Evolutionary conservation across 1,140 invertebrate species (phyloP).

Genomic region (Rhysida immarginata): DNA sequence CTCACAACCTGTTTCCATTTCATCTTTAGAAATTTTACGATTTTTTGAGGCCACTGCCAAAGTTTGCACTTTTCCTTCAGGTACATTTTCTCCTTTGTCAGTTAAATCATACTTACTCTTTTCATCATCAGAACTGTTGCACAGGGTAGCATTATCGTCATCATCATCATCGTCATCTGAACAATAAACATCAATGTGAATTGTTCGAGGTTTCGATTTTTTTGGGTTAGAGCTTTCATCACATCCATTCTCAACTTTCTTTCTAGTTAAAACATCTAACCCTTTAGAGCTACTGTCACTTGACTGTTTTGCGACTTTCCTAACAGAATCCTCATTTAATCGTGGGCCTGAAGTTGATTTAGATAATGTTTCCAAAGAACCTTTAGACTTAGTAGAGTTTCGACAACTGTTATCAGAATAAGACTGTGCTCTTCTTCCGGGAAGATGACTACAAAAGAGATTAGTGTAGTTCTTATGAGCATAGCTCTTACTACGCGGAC

Average conservation of each 20-base stretch:
- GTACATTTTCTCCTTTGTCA: neutral
- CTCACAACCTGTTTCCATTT: neutral
- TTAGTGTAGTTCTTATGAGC: conserved; percentile 20
- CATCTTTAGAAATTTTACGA: neutral
- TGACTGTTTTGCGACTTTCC: neutral
- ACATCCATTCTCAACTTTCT: neutral
- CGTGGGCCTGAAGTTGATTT: neutral
- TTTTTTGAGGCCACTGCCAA: no score
- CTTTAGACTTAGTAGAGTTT: neutral
- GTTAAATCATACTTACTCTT: conserved; percentile 11
- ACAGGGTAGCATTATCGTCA: neutral
- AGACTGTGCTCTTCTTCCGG: conserved; percentile 19
- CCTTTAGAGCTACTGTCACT: conserved; percentile 9
- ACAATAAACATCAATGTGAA: conserved; percentile 61
- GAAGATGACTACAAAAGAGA: conserved; percentile 31
- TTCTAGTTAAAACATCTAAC: conserved; percentile 12
- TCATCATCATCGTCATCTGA: conserved; percentile 7
- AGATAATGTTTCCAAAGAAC: neutral
- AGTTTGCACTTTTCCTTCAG: neutral
- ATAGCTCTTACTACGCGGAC: neutral
- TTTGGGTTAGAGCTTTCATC: no score
- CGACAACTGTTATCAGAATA: neutral
- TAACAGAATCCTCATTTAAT: neutral
- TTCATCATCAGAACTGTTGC: conserved; percentile 3
- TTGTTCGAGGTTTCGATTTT: conserved; percentile 41